Evolutionary conservation across 2,113 vertebrate species (phyloP).

Genomic region (Thamnaconus septentrionalis): DNA sequence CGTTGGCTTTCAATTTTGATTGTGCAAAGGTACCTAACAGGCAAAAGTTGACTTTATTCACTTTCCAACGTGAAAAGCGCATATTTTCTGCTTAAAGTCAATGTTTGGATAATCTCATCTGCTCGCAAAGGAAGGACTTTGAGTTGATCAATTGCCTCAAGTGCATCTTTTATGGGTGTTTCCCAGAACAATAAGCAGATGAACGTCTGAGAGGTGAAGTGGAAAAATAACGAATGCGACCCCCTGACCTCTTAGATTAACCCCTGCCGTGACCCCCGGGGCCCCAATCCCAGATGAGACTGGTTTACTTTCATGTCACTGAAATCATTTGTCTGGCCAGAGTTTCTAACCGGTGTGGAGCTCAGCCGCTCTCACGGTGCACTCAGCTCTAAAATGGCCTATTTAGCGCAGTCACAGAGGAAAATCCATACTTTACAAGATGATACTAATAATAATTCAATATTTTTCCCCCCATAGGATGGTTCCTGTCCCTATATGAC

Average conservation of each 20-base stretch:
- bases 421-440: too few species aligned
- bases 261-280: conserved; percentile 26
- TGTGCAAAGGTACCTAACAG: neutral
- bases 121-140: conserved; percentile 1
- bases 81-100: neutral
- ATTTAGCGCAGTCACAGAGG: too few species aligned
- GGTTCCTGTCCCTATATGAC: too few species aligned
- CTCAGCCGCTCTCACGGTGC: too few species aligned
- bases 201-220: conserved; percentile 45
- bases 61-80: too few species aligned
- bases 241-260: conserved; percentile 48
- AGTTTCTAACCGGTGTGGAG: too few species aligned
- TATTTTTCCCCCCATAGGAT: too few species aligned
- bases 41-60: too few species aligned
- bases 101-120: neutral
- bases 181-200: neutral
- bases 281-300: conserved; percentile 33
- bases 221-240: conserved; percentile 59
- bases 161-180: neutral
- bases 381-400: too few species aligned
- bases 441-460: too few species aligned
- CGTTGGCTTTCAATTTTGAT: conserved; percentile 1
- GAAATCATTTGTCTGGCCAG: too few species aligned
- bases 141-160: conserved; percentile 1
- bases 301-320: conserved; percentile 8